These are phyloP conservation scores for Drosophila phalerata DNA, from an alignment of 2,888 invertebrate species.

Conservation along the genomic window DNA sequence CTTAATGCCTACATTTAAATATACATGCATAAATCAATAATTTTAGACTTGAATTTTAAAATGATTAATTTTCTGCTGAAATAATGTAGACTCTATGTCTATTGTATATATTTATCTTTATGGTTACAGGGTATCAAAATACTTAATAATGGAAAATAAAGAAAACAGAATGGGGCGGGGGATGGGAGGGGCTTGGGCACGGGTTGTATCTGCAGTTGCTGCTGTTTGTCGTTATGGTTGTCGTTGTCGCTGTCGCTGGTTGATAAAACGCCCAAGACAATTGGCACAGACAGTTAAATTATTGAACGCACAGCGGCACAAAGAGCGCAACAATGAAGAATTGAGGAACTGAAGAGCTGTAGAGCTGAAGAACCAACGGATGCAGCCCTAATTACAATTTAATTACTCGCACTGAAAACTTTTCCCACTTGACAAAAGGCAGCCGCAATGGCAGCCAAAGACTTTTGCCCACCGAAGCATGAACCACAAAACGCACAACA, in stretches of 20 bases:
- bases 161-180: not conserved
- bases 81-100: too few relatives aligned
- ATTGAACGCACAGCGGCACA: conserved; percentile 61
- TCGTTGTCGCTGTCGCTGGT: conserved; percentile 27
- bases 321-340: conserved; percentile 28
- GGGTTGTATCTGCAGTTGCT: conserved; percentile 42
- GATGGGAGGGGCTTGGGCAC: conserved; percentile 34
- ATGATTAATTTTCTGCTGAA: too few relatives aligned
- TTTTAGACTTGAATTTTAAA: too few relatives aligned
- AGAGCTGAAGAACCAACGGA: conserved; percentile 51
- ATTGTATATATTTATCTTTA: too few relatives aligned
- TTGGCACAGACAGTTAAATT: conserved; percentile 73
- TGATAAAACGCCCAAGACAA: conserved; percentile 75
- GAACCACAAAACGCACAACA: conserved; percentile 69
- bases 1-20: too few relatives aligned
- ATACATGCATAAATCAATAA: too few relatives aligned
- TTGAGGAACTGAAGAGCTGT: conserved; percentile 6
- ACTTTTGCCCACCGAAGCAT: conserved; percentile 64
- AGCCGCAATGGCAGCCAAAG: conserved; percentile 71
- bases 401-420: conserved; percentile 82
- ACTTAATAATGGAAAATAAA: conserved; percentile 35
- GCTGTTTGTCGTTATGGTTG: conserved; percentile 22
- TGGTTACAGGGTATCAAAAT: conserved; percentile 31
- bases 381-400: conserved; percentile 86
- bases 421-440: conserved; percentile 83